A percentile compares a stretch with the other conserved stretches of the same genome.
Conservation (phyloP, 2,113 vertebrate species). For the Agapornis roseicollis region DNA sequence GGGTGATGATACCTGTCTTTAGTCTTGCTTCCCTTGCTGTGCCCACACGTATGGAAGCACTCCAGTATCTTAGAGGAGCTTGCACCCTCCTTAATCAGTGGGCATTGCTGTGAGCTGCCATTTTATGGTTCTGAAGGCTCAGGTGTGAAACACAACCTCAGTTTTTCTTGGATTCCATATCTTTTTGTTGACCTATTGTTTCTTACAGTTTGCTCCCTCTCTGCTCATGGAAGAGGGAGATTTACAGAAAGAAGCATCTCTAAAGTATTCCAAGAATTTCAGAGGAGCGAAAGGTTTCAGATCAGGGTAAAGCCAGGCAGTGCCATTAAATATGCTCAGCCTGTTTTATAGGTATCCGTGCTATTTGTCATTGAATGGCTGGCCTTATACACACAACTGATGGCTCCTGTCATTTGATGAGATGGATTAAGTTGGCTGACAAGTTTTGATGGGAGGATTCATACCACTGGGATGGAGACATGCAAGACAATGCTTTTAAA, state of each 20-base stretch:
- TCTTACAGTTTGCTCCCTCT: neutral
- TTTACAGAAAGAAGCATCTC: neutral
- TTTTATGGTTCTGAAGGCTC: neutral
- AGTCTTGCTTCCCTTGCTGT: neutral
- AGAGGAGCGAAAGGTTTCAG: neutral
- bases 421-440: neutral
- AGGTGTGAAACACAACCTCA: neutral
- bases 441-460: neutral
- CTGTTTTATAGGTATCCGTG: neutral
- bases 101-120: fast-evolving
- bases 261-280: neutral
- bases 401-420: neutral
- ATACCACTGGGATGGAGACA: fast-evolving
- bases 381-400: neutral
- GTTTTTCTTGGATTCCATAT: neutral
- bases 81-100: neutral
- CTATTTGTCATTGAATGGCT: neutral
- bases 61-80: neutral
- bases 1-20: fast-evolving
- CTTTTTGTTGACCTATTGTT: neutral
- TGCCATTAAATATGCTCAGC: neutral
- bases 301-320: too few species aligned
- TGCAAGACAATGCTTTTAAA: neutral
- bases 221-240: neutral
- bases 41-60: fast-evolving